Base-by-base conservation (phyloP, 2,113 vertebrate genomes). In the Ceratotherium simum region DNA sequence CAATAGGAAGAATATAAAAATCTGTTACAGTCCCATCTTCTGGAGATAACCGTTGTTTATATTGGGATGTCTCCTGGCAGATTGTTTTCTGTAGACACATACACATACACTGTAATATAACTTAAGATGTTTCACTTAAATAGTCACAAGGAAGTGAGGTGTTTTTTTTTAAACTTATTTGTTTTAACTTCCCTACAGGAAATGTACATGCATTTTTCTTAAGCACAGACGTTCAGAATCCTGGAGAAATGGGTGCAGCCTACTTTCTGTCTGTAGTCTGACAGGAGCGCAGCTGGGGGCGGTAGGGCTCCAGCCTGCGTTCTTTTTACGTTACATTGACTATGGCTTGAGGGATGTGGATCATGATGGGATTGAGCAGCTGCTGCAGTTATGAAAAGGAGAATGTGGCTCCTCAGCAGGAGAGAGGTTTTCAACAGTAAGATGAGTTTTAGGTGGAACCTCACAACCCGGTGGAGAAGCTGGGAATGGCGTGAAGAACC, bases 151-250 rank as follows among this genome's bases (percentile, higher is more conserved):
- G 36, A 60, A 31, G 33, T 93, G 14, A 79, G 7, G 27, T 17
- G 31, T 9, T 23, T 25, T 64, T 67, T 73, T 51, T 29, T n/a
- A 36, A n/a, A 81, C 21, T 27, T 8, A 8, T 20, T 56, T 76
- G 48, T 89, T 91, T 91, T 75, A 75, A 89, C 39, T 69, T 83
- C 42, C 82, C 31, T 29, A 4, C 25, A 8, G 81, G 73, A 75
- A 70, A 70, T n/a, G n/a, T 29, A 46, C 7, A 4, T 58, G 31
- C 60, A 27, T 48, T 48, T 46, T 70, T 72, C 25, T 16, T 64
- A 39, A 64, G 76, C 51, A 5, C 29, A 42, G 33, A 10, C 67
- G 13, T 42, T 81, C 20, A 36, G 86, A 91, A 18, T 12, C 73
- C 62, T 27, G 54, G 82, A 65, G 27, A 36, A 27, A 29, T 17